Evolutionary conservation across 1,140 invertebrate species (phyloP).

Genomic region (Zaprionus ghesquierei): DNA sequence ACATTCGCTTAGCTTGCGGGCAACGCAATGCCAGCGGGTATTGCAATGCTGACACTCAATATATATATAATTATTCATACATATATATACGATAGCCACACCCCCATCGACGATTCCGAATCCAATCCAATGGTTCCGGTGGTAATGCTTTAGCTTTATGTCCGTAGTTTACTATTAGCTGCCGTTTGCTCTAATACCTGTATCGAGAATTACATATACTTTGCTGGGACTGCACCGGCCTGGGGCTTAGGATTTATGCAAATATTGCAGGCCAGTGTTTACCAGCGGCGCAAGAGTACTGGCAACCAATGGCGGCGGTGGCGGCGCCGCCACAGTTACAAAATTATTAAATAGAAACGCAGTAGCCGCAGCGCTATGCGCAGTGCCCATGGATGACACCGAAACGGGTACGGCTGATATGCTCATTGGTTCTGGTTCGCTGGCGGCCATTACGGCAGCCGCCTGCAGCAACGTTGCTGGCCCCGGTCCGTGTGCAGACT

Average conservation of each 20-base stretch:
- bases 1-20: conserved; percentile 27
- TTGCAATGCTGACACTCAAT: conserved; percentile 4
- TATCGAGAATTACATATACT: conserved; percentile 47
- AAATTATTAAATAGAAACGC: conserved; percentile 74
- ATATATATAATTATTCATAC: background rate
- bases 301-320: conserved; percentile 44
- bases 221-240: conserved; percentile 6
- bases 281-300: conserved; percentile 43
- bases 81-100: conserved; percentile 10
- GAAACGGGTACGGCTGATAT: conserved; percentile 71
- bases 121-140: conserved; percentile 1
- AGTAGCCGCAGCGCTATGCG: conserved; percentile 56
- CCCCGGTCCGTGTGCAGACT: conserved; percentile 42
- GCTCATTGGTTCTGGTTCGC: conserved; percentile 65
- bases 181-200: conserved; percentile 74
- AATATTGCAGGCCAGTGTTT: conserved; percentile 64
- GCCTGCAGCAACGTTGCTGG: conserved; percentile 64
- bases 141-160: conserved; percentile 7
- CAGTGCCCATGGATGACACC: conserved; percentile 59
- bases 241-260: conserved; percentile 59
- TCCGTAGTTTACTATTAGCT: conserved; percentile 43
- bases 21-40: conserved; percentile 4
- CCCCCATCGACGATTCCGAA: background rate
- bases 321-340: conserved; percentile 64
- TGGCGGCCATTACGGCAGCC: conserved; percentile 63